Conservation (phyloP, 2,113 vertebrate genomes). For the Cichladusa arquata region DNA sequence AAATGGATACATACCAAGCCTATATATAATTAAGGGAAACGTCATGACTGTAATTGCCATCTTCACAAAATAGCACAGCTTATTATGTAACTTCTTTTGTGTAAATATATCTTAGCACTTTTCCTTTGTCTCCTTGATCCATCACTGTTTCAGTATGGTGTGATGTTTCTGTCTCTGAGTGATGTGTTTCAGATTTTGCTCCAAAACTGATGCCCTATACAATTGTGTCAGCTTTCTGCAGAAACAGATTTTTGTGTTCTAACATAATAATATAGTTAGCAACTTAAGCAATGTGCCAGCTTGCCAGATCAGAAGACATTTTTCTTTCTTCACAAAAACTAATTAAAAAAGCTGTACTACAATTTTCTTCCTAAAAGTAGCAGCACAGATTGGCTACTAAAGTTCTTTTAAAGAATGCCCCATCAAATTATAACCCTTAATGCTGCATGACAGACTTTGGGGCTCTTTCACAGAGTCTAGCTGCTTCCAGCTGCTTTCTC, state of each 20-base stretch:
- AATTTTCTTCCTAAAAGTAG: neutral
- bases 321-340: neutral
- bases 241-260: neutral
- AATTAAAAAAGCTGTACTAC: neutral
- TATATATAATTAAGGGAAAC: conserved; percentile 25
- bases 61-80: conserved; percentile 15
- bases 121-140: neutral
- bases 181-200: neutral
- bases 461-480: neutral
- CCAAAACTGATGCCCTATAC: neutral
- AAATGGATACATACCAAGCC: conserved; percentile 19
- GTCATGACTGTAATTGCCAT: neutral
- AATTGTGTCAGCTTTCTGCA: neutral
- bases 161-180: neutral
- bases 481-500: neutral
- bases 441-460: neutral
- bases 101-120: neutral
- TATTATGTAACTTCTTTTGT: conserved; percentile 3
- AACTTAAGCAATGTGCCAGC: neutral
- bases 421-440: neutral
- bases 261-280: neutral
- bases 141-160: neutral
- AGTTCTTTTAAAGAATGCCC: neutral
- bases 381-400: neutral
- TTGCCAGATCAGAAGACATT: neutral